Evolutionary conservation across 2,888 invertebrate genomes (phyloP), one percentile per base, ranked within the genome.

Genomic region (Fragum fragum): DNA sequence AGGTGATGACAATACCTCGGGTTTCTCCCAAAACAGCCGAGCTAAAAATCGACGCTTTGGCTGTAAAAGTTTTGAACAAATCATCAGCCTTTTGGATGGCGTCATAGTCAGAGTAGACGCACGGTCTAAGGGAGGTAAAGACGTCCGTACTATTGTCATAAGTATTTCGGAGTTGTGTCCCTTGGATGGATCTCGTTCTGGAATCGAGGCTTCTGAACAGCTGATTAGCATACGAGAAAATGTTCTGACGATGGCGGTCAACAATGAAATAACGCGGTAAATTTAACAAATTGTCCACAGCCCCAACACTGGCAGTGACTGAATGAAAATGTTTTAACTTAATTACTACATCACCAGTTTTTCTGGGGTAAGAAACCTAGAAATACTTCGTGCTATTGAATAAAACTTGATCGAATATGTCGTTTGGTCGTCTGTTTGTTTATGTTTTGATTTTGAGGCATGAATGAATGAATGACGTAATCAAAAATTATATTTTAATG

Each of bases 181-280:
- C 70, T 52, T 53, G 16, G 18, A 29, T 28, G 42, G 39, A 61
- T 61, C 71, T 76, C 72, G 71, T 42, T 68, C 18, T 72, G 52
- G 63, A 66, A 79, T 16, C 71, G 79, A 79, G 79, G 47, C 79
- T 55, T 73, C 78, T 73, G 80, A 86, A 82, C 87, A 84, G 86
- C 87, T 89, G 85, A 87, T 89, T 89, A 89, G 88, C 88, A 89
- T 89, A 89, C 87, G 85, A 85, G 82, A 85, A 82, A 83, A 79
- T 79, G 79, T 73, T 79, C 77, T 79, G 76, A 68, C 77, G 71
- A 77, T 85, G 85, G 79, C 79, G 79, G 69, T 78, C 77, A 29
- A 75, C 78, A 55, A 29, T 63, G 32, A 39, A 78, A 42, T 61
- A 69, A 23, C 61, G 73, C 68, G 73, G 69, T 59, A 79, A 79